Evolutionary conservation across 2,797 vertebrate species (phyloP).

Genomic region (Chrosomus eos): DNA sequence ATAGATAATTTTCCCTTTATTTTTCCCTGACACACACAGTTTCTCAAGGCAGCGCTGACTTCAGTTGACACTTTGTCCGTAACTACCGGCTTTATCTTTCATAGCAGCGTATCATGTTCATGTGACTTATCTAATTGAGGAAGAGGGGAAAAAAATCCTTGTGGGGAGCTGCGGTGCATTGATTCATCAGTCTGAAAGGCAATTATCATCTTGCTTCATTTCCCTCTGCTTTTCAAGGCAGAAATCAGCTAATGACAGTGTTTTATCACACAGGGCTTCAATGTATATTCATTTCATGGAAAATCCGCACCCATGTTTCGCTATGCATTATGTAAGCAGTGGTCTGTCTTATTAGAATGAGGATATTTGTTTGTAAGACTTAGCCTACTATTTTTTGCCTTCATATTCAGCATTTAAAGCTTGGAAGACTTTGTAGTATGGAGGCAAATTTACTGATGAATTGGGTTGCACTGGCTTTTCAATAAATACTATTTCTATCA

Average conservation of each 20-base stretch:
- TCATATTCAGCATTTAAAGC: constrained; percentile 17
- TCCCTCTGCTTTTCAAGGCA: constrained; percentile 37
- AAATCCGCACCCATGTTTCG: constrained; percentile 9
- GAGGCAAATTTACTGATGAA: constrained; percentile 17
- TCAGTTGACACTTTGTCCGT: constrained; percentile 18
- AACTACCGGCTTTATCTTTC: constrained; percentile 42
- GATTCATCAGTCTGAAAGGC: constrained; percentile 58
- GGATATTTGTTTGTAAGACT: constrained; percentile 16
- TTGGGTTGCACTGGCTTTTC: constrained; percentile 37
- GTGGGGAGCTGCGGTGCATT: constrained; percentile 30
- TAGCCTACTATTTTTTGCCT: background rate
- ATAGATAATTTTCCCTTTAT: background rate
- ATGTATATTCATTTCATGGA: constrained; percentile 36
- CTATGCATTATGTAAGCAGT: constrained; percentile 29
- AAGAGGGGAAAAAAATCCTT: constrained; percentile 24
- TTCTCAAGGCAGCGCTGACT: background rate
- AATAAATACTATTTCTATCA: constrained; percentile 60
- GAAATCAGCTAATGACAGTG: constrained; percentile 32
- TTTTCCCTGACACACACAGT: background rate
- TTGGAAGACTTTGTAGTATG: background rate
- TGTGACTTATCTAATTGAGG: constrained; percentile 37
- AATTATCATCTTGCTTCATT: constrained; percentile 58
- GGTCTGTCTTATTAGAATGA: constrained; percentile 16
- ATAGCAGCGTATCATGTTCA: constrained; percentile 42
- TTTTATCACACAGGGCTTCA: constrained; percentile 41